phyloP scores from a whole-genome alignment of 2,113 vertebrate species.

The Oceanites oceanicus region DNA sequence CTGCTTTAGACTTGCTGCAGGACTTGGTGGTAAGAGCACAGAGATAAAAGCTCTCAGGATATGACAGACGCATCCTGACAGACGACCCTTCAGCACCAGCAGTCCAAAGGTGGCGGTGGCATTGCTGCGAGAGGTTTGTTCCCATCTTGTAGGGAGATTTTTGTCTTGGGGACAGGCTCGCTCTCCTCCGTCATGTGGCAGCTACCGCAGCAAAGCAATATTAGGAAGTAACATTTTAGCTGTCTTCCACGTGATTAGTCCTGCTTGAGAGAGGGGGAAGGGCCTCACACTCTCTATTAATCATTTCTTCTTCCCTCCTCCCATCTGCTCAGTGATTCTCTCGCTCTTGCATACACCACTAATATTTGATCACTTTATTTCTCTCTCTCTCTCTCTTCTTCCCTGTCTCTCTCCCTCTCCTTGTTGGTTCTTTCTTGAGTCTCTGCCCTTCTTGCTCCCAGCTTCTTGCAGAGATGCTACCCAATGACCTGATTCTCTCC shows the following conservation, averaged over 20 bases:
- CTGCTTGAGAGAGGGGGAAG: slow-evolving; percentile 47
- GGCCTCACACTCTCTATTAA: slow-evolving; percentile 48
- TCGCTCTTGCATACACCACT: not conserved
- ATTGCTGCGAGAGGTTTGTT: not conserved
- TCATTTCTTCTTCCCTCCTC: slow-evolving; percentile 60
- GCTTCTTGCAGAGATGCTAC: not conserved
- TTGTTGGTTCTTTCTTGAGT: not conserved
- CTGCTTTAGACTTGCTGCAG: not conserved
- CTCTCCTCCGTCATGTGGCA: not conserved
- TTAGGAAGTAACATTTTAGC: slow-evolving; percentile 58
- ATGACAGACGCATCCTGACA: not conserved
- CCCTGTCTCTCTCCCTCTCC: not conserved
- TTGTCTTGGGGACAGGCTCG: not conserved
- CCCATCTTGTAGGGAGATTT: not conserved
- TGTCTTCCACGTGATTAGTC: slow-evolving; percentile 48
- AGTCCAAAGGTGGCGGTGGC: not conserved
- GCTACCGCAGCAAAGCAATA: not conserved
- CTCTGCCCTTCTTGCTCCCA: not conserved
- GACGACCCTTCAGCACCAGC: not conserved
- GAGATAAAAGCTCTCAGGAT: not conserved
- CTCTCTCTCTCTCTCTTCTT: not conserved
- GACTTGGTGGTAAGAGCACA: not conserved
- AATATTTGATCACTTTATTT: slow-evolving; percentile 10
- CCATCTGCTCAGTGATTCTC: slow-evolving; percentile 48
- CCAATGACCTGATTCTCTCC: not conserved